phyloP scores from a whole-genome alignment of 1,140 invertebrate genomes.

The Spodoptera litura region DNA sequence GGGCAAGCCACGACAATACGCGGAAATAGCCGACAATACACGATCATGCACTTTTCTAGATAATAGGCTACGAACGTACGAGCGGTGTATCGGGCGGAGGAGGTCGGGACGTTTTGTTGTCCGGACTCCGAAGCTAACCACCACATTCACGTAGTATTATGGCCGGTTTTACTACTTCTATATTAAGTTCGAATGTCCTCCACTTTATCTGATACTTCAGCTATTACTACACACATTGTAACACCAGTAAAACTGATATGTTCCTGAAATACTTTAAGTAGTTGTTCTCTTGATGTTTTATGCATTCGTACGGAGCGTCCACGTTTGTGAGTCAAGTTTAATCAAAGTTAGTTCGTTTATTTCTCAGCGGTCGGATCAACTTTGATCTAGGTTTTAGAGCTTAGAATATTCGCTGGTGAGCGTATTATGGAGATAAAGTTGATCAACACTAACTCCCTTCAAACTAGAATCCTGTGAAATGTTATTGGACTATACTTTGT shows the following conservation, averaged over 20 bases:
- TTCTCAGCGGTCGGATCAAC: neutral
- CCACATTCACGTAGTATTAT: no score
- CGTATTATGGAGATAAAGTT: neutral
- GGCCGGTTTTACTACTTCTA: no score
- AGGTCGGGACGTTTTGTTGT: conserved; percentile 11
- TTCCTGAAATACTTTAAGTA: neutral
- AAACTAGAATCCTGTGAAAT: no score
- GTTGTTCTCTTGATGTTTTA: neutral
- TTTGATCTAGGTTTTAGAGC: conserved; percentile 5
- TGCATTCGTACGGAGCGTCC: neutral
- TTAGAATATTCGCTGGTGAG: conserved; percentile 3
- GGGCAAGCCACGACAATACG: conserved; percentile 14
- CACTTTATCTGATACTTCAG: no score
- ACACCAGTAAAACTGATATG: neutral
- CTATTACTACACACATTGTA: no score
- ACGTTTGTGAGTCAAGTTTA: conserved; percentile 2
- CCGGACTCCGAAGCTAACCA: neutral
- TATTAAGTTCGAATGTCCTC: no score
- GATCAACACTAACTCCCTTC: no score
- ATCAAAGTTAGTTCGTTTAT: conserved; percentile 10
- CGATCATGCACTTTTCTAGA: conserved; percentile 29
- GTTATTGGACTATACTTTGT: no score
- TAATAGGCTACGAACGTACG: neutral
- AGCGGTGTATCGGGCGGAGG: neutral
- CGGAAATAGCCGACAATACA: conserved; percentile 5